Base-by-base conservation (phyloP, 30 jellyfish, hydroid and myxozoan genomes). In the Chrysaora quinquecirrha region DNA sequence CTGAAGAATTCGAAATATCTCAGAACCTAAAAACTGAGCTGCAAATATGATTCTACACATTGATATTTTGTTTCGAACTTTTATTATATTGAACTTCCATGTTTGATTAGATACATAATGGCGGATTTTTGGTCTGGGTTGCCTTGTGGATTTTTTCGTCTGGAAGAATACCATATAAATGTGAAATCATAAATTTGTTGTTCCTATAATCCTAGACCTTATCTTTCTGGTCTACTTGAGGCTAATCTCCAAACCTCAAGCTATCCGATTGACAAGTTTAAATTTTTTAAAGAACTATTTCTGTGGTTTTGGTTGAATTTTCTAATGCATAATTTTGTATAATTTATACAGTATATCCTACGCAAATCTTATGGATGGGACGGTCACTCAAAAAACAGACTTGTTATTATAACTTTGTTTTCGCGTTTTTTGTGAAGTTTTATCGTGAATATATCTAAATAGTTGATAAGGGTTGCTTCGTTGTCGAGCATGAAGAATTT, bases 231-330 rank as follows among this genome's bases (percentile, higher is more conserved):
- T 38, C 71, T 47, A 30, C 47, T 63, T 63, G 81, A 78, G 89
- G 81, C 61, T 64, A 64, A 34, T 2, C 62, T 18, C 54, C 25
- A 71, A 78, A 78, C 89, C 89, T 78, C 89, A 78, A 78, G 62
- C 72, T 73, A 65, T 4, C 72, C 82, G 73, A 32, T 38, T 24
- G 80, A 61, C 63, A 78, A 52, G 68, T 10, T 21, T 24, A 66
- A 30, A 1, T 29, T 66, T 66, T 29, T 66, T 29, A 30, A 29
- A 56, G 50, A 78, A 66, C 58, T 78, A 78, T 78, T 32, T 60
- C 50, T 78, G 89, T 78, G 89, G 89, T 78, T 52, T 63, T 14
- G 52, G 29, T 49, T 24, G n/a, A 22, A 48, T n/a, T n/a, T 58
- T 43, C 35, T 63, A 78, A 47, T 64, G 46, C 30, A 33, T 19